phyloP scores from a whole-genome alignment of 2,888 invertebrate genomes.

The Orgyia antiqua region DNA sequence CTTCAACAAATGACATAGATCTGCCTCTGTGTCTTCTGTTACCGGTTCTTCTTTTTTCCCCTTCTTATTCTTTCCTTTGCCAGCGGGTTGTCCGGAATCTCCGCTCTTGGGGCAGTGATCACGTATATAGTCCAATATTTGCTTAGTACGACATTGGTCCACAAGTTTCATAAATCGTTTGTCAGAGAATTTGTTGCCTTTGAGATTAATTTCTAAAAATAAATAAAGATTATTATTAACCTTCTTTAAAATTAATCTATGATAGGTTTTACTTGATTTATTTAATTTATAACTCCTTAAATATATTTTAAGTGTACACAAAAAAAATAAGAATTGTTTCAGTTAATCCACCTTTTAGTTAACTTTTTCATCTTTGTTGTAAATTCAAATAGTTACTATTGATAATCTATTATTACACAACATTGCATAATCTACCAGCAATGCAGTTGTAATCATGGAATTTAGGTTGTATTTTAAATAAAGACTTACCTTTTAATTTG shows the following conservation, averaged over 20 bases:
- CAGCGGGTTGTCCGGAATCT: slow-evolving; percentile 37
- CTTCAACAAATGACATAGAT: slow-evolving; percentile 58
- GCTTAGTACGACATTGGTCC: slow-evolving; percentile 85
- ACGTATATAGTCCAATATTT: slow-evolving; percentile 86
- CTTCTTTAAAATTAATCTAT: too few relatives aligned
- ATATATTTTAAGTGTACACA: too few relatives aligned
- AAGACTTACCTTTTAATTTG: slow-evolving; percentile 82
- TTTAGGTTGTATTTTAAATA: too few relatives aligned
- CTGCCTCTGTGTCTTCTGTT: slow-evolving; percentile 39
- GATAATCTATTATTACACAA: too few relatives aligned
- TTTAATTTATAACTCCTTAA: too few relatives aligned
- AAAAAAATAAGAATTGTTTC: too few relatives aligned
- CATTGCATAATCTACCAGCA: too few relatives aligned
- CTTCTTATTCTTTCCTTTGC: slow-evolving; percentile 56
- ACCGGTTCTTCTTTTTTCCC: slow-evolving; percentile 58
- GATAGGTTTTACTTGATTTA: too few relatives aligned
- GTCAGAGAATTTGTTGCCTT: slow-evolving; percentile 85
- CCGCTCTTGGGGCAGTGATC: slow-evolving; percentile 77
- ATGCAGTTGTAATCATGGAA: too few relatives aligned
- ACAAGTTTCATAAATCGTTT: slow-evolving; percentile 85
- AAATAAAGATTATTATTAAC: background rate
- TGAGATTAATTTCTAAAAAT: slow-evolving; percentile 81
- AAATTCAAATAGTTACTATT: too few relatives aligned
- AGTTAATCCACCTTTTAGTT: too few relatives aligned
- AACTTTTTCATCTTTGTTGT: too few relatives aligned